A percentile compares a stretch with the other conserved stretches of the same genome.
Evolutionary conservation across 2,888 invertebrate genomes (phyloP).

Genomic region (Drosophila anomalipes): DNA sequence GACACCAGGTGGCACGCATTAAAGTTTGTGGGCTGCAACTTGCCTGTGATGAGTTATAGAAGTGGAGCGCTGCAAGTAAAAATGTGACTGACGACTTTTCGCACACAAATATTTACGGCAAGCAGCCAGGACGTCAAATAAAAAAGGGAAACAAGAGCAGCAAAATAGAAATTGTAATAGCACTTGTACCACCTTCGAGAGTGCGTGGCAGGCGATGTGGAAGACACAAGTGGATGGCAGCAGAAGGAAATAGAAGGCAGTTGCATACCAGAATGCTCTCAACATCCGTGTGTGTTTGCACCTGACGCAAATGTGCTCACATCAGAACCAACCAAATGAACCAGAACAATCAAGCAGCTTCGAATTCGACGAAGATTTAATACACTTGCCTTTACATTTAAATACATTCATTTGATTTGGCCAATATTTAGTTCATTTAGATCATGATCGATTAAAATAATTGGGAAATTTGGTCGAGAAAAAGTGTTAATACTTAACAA

Average conservation of each 20-base stretch:
- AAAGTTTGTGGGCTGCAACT: slow-evolving; percentile 5
- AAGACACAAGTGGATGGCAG: background rate
- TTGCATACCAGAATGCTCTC: slow-evolving; percentile 9
- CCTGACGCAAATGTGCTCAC: slow-evolving; percentile 19
- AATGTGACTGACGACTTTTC: slow-evolving; percentile 8
- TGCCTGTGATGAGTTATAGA: background rate
- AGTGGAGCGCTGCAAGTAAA: background rate
- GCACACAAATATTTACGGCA: slow-evolving; percentile 30
- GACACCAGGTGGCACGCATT: slow-evolving; percentile 17
- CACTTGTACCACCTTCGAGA: slow-evolving; percentile 21
- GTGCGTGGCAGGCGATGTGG: background rate
- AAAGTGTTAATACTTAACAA: background rate
- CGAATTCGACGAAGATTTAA: background rate
- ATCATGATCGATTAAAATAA: background rate
- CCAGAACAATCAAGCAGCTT: background rate
- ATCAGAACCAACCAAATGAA: slow-evolving; percentile 13
- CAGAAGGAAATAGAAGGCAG: background rate
- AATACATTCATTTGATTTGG: background rate
- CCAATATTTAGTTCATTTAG: background rate
- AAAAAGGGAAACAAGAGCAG: slow-evolving; percentile 43
- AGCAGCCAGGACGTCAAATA: slow-evolving; percentile 28
- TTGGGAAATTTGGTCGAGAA: background rate
- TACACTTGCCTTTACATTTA: background rate
- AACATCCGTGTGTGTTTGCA: slow-evolving; percentile 9
- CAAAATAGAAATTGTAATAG: slow-evolving; percentile 39